Evolutionary conservation across 2,888 invertebrate species (phyloP), one percentile per base, ranked within the genome.

Genomic region (Andrena bucephala): DNA sequence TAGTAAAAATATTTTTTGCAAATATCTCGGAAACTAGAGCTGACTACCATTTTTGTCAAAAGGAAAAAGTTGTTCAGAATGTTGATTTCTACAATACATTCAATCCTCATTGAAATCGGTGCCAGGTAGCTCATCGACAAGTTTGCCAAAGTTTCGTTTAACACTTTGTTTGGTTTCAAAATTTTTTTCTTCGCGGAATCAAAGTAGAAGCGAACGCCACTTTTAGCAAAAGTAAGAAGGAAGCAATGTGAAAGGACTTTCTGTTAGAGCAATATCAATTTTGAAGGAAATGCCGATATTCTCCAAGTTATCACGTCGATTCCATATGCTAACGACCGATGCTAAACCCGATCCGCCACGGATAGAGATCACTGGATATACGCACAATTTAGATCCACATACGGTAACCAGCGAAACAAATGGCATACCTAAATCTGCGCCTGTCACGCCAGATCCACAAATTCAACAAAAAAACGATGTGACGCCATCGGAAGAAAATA

Each of bases 311-410:
- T 96, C 48, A 94, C 95, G 83, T 94, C 93, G 94, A 76, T 94
- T 95, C 83, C 93, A 94, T 59, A 94, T 94, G 77, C 85, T 95
- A 50, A 95, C 95, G 83, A 94, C 95, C 1, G 95, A 95, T 85
- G 95, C 95, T 8, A 93, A 94, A 54, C 95, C 95, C 0, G 94
- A 94, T 87, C 93, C 95, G 6, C 95, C 95, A 0, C 93, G 95
- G 57, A 89, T 92, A 48, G 86, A 85, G 29, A 86, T 83, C 52
- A 86, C 87, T 20, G 89, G 67, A 10, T 68, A 88, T 52, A 84
- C 85, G 5, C 78, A 84, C 36, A 83, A 83, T 74, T 60, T 86
- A n/a, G 85, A 89, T 29, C 69, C 84, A 5, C 59, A 42, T 4
- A 29, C 60, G 1, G 16, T 50, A 7, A 75, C 59, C 0, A 6